Base-by-base conservation (phyloP, 1,140 invertebrate species). In the Ruditapes philippinarum region DNA sequence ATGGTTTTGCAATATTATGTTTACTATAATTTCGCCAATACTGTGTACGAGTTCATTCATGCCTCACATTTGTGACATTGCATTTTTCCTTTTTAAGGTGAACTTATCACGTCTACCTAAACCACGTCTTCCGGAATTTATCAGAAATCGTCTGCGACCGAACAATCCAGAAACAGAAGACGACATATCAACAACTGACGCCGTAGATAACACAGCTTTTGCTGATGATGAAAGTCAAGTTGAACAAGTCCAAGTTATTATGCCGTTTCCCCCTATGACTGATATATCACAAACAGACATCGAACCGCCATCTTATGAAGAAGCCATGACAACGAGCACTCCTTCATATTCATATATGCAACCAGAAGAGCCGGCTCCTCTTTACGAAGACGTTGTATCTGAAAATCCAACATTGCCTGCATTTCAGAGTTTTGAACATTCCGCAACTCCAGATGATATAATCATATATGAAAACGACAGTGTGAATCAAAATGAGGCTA, bases 101-200 rank as follows among this genome's bases (percentile, higher is more conserved):
- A 36, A 70, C 1, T 38, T 36, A 19, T 70, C 65, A 11, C 33
- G 65, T 22, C 3, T 70, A 38, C 65, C 33, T 12, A 70, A 70
- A 70, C 65, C 65, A 1, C 65, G 65, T 38, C 65, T 70, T 70
- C 65, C 65, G 28, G 1, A 38, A 17, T 70, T 36, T 70, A 70
- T 70, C 17, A 36, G 65, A 38, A 36, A 22, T 38, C 36, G 36
- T 38, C 31, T 70, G 65, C 31, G 36, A n/a, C 38, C 65, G 4
- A 70, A 70, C 28, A 70, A 36, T 70, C 33, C 7, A 17, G 65
- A 70, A 17, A 5, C 65, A 38, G n/a, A 1, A 40, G 28, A 70
- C 33, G 14, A 4, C 14, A 70, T 17, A 19, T 4, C 14, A 1
- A 40, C 36, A 28, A 17, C 33, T 22, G 33, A 38, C 1, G 22